phyloP scores from a whole-genome alignment of 2,888 invertebrate genomes.

The Mechanitis mazaeus region DNA sequence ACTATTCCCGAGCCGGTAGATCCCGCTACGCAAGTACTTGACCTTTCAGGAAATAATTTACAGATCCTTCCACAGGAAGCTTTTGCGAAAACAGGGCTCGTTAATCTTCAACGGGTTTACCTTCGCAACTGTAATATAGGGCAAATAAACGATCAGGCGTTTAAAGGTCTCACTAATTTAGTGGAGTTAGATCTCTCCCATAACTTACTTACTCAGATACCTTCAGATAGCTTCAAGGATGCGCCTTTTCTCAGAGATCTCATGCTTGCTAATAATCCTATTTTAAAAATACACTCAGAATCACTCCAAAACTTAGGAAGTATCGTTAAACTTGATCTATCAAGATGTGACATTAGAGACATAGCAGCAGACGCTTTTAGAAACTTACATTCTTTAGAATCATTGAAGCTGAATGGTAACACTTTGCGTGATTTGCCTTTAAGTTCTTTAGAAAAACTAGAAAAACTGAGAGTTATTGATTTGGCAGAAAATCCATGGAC shows the following conservation, averaged over 20 bases:
- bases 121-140: constrained; percentile 89
- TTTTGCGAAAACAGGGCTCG: constrained; percentile 86
- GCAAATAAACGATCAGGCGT: constrained; percentile 89
- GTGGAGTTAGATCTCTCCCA: constrained; percentile 92
- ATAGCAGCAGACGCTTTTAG: constrained; percentile 84
- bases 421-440: constrained; percentile 83
- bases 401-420: constrained; percentile 88
- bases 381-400: constrained; percentile 84
- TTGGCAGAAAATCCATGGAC: constrained; percentile 93
- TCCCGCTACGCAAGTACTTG: constrained; percentile 92
- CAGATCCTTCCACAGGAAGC: constrained; percentile 89
- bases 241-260: constrained; percentile 89
- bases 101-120: constrained; percentile 91
- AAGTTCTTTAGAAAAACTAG: constrained; percentile 83
- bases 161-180: constrained; percentile 90
- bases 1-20: constrained; percentile 91
- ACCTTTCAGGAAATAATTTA: constrained; percentile 91
- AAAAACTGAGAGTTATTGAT: constrained; percentile 86
- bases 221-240: constrained; percentile 86
- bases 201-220: constrained; percentile 88
- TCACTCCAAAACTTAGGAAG: constrained; percentile 85
- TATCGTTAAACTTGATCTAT: constrained; percentile 89
- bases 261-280: constrained; percentile 87
- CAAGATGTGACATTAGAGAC: constrained; percentile 86
- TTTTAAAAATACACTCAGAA: constrained; percentile 85